phyloP scores from a whole-genome alignment of 2,113 vertebrate genomes.

The Planiliza haematocheilus region DNA sequence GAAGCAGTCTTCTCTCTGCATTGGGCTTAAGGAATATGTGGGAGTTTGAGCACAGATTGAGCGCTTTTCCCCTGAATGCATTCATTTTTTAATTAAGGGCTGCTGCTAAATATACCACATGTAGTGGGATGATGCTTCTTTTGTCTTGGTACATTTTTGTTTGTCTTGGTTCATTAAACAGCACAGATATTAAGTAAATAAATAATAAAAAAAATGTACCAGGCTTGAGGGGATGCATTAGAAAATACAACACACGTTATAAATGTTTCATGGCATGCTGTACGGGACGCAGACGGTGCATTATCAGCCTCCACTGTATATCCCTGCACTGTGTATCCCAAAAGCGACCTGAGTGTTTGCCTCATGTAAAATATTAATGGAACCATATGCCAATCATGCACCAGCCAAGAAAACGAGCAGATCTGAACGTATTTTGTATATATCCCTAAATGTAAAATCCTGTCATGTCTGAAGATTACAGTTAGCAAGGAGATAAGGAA shows the following conservation, averaged over 20 bases:
- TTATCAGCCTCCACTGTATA: constrained; percentile 8
- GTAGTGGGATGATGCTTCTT: not conserved
- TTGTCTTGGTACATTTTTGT: not conserved
- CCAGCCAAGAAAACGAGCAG: not conserved
- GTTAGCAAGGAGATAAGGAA: not conserved
- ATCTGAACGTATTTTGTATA: not conserved
- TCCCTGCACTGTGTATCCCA: constrained; percentile 11
- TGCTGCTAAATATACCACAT: constrained; percentile 16
- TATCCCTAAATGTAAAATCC: not conserved
- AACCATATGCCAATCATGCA: constrained; percentile 26
- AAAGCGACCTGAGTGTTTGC: constrained; percentile 48
- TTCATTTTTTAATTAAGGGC: constrained; percentile 14
- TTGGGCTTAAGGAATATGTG: not conserved
- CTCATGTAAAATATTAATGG: constrained; percentile 51
- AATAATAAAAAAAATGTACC: constrained; percentile 8
- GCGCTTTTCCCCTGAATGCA: constrained; percentile 4
- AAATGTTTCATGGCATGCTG: constrained; percentile 26
- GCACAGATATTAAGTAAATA: constrained; percentile 1
- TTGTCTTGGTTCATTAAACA: not conserved
- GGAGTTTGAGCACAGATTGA: not conserved
- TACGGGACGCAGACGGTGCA: constrained; percentile 27
- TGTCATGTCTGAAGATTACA: not conserved
- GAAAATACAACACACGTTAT: too few species aligned
- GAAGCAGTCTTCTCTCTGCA: not conserved
- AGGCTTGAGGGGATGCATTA: not conserved